These are phyloP conservation scores for Saiga tatarica DNA, from an alignment of 2,113 vertebrate species.

Conservation along the genomic window DNA sequence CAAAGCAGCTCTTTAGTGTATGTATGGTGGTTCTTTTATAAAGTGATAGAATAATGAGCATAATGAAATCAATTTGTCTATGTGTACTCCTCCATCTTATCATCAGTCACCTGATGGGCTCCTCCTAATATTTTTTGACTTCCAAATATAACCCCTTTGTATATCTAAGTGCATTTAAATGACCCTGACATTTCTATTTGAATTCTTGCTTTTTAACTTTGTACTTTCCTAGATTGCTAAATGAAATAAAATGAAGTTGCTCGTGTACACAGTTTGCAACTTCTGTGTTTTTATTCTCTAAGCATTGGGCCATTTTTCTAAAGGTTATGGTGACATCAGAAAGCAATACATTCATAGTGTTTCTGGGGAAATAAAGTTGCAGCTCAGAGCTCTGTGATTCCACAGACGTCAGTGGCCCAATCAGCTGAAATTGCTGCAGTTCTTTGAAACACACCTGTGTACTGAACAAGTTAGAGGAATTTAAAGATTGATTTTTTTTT, in stretches of 20 bases:
- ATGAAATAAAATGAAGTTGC: conserved; percentile 69
- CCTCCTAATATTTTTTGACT: background rate
- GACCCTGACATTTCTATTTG: background rate
- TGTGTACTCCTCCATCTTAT: background rate
- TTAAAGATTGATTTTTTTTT: conserved; percentile 78
- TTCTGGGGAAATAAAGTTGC: conserved; percentile 79
- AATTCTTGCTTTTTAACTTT: conserved; percentile 41
- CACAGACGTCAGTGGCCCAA: conserved; percentile 75
- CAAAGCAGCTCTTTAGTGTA: background rate
- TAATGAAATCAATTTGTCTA: background rate
- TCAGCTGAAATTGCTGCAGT: conserved; percentile 79
- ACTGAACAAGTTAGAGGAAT: conserved; percentile 77
- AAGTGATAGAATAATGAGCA: background rate
- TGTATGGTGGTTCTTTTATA: background rate
- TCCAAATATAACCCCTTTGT: background rate
- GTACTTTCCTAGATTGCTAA: conserved; percentile 54
- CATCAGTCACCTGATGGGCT: background rate
- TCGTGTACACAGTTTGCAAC: conserved; percentile 47
- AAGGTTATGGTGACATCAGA: conserved; percentile 78
- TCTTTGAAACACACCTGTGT: conserved; percentile 78
- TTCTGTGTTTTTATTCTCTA: conserved; percentile 77
- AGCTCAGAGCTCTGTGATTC: conserved; percentile 72
- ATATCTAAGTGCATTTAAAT: background rate
- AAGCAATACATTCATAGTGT: conserved; percentile 76
- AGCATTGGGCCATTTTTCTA: conserved; percentile 77